phyloP scores from a whole-genome alignment of 2,113 vertebrate genomes.

The Brienomyrus brachyistius region DNA sequence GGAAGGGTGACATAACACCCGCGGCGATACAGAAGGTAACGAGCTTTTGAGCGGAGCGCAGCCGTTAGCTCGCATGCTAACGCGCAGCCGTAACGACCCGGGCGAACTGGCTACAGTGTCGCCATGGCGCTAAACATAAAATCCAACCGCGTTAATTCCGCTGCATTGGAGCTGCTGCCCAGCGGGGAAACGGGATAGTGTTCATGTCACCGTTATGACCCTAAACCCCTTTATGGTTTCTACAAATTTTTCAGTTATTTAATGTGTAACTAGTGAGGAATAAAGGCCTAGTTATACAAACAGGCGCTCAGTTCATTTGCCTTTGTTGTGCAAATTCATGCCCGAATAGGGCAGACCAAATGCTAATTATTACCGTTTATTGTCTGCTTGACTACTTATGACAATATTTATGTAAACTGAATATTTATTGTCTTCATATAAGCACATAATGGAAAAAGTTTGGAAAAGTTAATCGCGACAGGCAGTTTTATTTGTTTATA shows the following conservation, averaged over 20 bases:
- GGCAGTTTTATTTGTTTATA: background rate
- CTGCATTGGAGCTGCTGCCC: background rate
- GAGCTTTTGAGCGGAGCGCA: constrained; percentile 40
- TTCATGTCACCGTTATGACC: background rate
- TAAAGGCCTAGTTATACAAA: constrained; percentile 12
- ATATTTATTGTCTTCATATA: background rate
- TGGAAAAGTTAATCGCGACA: background rate
- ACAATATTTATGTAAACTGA: background rate
- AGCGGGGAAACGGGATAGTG: background rate
- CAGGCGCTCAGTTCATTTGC: background rate
- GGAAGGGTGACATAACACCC: constrained; percentile 91
- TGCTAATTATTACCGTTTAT: background rate
- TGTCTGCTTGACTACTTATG: background rate
- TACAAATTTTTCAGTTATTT: background rate
- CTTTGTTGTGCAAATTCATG: constrained; percentile 8
- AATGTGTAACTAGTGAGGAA: background rate
- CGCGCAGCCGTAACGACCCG: constrained; percentile 22
- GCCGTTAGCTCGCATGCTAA: constrained; percentile 34
- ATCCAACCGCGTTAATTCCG: background rate
- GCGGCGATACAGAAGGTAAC: constrained; percentile 95
- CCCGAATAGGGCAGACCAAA: background rate
- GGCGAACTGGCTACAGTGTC: constrained; percentile 20
- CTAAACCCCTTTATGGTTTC: background rate
- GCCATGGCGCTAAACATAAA: constrained; percentile 27
- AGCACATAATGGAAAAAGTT: background rate